Conservation (phyloP, 2,113 vertebrate species). For the Acrocephalus arundinaceus region DNA sequence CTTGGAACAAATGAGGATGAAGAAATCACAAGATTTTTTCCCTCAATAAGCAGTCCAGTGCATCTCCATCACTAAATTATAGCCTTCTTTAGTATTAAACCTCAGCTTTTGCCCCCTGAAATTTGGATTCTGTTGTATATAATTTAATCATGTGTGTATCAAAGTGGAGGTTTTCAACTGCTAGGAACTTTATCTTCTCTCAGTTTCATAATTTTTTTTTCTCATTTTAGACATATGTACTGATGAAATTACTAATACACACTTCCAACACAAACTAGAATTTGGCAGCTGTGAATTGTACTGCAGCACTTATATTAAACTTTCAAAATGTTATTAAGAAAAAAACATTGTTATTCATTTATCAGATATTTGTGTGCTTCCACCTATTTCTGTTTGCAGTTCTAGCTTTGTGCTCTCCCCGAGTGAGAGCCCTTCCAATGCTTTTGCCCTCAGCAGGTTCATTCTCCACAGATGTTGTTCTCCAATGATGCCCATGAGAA, state of each 20-base stretch:
- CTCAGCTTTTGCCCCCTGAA: background rate
- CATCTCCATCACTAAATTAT: background rate
- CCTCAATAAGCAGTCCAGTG: background rate
- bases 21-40: background rate
- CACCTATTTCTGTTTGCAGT: background rate
- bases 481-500: background rate
- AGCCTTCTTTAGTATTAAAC: background rate
- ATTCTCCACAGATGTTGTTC: background rate
- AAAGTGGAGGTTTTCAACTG: background rate
- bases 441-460: background rate
- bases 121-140: background rate
- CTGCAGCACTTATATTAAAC: background rate
- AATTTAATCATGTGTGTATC: background rate
- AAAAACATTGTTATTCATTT: accelerated
- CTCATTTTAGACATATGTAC: background rate
- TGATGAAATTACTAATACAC: background rate
- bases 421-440: background rate
- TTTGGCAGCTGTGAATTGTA: background rate
- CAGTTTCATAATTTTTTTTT: background rate
- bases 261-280: background rate
- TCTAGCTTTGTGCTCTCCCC: background rate
- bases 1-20: accelerated
- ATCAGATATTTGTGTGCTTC: background rate
- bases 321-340: background rate
- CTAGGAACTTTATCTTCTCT: background rate